Evolutionary conservation across 2,797 vertebrate species (phyloP).

Genomic region (Todus mexicanus): DNA sequence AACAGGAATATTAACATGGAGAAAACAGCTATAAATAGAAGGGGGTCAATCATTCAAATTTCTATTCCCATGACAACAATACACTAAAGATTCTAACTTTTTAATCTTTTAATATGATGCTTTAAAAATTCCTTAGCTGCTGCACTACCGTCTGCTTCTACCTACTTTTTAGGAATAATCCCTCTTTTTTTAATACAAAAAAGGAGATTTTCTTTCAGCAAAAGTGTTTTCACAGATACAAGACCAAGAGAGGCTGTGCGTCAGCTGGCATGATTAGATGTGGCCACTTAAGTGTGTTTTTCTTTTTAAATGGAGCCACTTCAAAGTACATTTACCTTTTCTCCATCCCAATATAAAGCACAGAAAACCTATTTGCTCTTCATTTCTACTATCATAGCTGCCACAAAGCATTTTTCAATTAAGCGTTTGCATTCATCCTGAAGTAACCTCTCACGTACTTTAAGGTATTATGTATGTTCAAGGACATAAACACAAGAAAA

Average conservation of each 20-base stretch:
- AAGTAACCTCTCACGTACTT: background rate
- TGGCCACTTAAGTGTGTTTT: background rate
- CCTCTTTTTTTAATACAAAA: background rate
- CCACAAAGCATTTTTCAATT: background rate
- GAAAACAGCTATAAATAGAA: constrained; percentile 38
- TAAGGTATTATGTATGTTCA: background rate
- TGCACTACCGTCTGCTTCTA: background rate
- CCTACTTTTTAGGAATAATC: background rate
- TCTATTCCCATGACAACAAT: background rate
- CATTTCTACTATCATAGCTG: background rate
- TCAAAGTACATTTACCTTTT: background rate
- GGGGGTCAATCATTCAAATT: constrained; percentile 3
- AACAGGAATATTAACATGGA: background rate
- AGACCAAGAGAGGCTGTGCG: background rate
- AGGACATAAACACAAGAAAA: background rate
- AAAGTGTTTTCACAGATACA: background rate
- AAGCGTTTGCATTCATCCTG: background rate
- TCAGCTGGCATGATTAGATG: background rate
- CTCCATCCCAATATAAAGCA: background rate
- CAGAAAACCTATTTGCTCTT: background rate
- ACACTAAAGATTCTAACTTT: background rate
- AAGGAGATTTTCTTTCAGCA: background rate
- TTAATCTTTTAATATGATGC: background rate
- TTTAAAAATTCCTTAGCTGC: background rate
- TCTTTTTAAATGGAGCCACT: background rate